Percentiles rank a stretch among this genome's conserved stretches.
These are phyloP conservation scores for Thryonomys swinderianus DNA, from an alignment of 2,113 vertebrate genomes.

Conservation along the genomic window DNA sequence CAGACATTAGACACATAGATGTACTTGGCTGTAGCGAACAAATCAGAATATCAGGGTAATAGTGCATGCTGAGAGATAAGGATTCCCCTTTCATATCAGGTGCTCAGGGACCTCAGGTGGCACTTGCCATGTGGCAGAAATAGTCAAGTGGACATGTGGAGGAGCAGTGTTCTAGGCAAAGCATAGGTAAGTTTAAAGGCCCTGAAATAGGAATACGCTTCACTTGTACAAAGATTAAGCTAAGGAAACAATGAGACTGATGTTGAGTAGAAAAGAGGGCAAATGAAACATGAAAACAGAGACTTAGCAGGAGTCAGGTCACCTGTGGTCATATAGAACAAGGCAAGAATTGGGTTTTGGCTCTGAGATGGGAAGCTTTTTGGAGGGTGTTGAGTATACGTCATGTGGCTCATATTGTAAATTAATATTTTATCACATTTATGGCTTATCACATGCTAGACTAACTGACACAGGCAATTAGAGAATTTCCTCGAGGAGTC, in stretches of 20 bases:
- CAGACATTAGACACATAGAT: neutral
- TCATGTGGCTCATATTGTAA: neutral
- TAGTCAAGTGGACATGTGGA: neutral
- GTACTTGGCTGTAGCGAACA: neutral
- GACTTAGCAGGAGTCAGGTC: neutral
- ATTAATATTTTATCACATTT: neutral
- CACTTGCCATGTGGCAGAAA: neutral
- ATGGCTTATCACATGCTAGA: neutral
- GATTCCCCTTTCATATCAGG: neutral
- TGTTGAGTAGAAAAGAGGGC: neutral
- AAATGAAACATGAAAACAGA: neutral
- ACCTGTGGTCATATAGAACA: neutral
- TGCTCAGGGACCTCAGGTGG: neutral
- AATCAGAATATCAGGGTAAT: neutral
- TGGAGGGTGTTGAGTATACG: neutral
- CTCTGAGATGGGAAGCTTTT: neutral
- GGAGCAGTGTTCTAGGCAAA: neutral
- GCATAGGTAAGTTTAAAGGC: neutral
- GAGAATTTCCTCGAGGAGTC: neutral
- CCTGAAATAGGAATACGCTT: neutral
- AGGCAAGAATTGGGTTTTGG: neutral
- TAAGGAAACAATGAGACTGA: neutral
- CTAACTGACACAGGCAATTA: neutral
- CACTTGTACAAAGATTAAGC: neutral
- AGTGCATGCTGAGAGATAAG: neutral